Evolutionary conservation across 2,888 invertebrate genomes (phyloP), one percentile per base, ranked within the genome.

Genomic region (Noctua comes): DNA sequence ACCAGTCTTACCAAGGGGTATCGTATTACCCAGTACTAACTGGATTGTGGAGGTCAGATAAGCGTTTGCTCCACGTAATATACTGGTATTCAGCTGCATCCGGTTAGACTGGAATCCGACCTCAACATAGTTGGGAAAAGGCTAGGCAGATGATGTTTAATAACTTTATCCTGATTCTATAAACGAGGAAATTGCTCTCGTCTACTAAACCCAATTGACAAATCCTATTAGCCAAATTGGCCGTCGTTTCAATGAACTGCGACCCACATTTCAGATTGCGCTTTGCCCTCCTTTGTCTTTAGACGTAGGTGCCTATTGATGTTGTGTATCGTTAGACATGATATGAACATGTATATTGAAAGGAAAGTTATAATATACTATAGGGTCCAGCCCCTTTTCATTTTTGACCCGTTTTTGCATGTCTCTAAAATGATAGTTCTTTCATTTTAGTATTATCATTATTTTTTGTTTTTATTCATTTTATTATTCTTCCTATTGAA

Each of bases 151-250:
- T 31, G 62, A 62, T 82, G 83, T 72, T 54, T 82, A 82, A 73
- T 75, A 83, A 77, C 77, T 77, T 79, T 81, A 80, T 83, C 82
- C 79, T 77, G 59, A 82, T 76, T 76, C 72, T 66, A 74, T 72
- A 85, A 85, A 80, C 70, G 77, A 88, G 80, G 79, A 82, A 83
- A 88, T 82, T 85, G 77, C 68, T 79, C 80, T 72, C 51, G 75
- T 83, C 78, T 71, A 85, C 77, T 87, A 72, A 87, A 69, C 80
- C 71, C 84, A 88, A 88, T 88, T 88, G 85, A 80, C 70, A 87
- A 88, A 88, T 85, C 85, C 82, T 79, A 78, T 82, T 79, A 83
- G 82, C 73, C 48, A 77, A 88, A 88, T 78, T 87, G 82, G 11
- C 48, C 74, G 80, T 77, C 78, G 69, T 88, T 80, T 80, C 82